A percentile compares a stretch with the other conserved stretches of the same genome.
These are phyloP conservation scores for Actinernus sp. DNA, from an alignment of 92 coral and sea anemone genomes.

Conservation along the genomic window DNA sequence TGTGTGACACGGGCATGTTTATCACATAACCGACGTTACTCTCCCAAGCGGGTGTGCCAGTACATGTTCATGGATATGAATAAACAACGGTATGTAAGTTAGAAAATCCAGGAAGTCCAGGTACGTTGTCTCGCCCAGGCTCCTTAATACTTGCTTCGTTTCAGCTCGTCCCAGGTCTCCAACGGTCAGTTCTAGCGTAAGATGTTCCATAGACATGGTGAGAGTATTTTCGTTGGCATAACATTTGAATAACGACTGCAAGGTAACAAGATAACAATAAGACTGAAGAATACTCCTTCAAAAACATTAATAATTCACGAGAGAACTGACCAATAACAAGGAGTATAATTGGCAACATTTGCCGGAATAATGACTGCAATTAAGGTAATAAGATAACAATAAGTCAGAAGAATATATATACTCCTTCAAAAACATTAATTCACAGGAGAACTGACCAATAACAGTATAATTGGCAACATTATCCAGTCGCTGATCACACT, in stretches of 20 bases:
- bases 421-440: no score
- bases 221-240: constrained; percentile 91
- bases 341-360: no score
- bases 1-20: no score
- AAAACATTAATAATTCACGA: no score
- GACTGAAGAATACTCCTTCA: no score
- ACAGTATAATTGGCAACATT: no score
- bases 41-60: constrained; percentile 63
- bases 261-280: not conserved
- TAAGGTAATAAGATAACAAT: no score
- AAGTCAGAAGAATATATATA: no score
- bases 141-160: constrained; percentile 59
- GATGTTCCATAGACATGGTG: constrained; percentile 85
- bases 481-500: no score
- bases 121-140: constrained; percentile 75
- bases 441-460: no score
- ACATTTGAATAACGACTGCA: constrained; percentile 88
- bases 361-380: not conserved
- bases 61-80: constrained; percentile 83
- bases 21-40: no score
- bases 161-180: constrained; percentile 77
- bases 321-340: no score
- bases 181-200: constrained; percentile 84
- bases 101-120: constrained; percentile 93
- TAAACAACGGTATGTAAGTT: constrained; percentile 89